Evolutionary conservation across 2,113 vertebrate species (phyloP), one percentile per base, ranked within the genome.

Genomic region (Montifringilla adamsi): DNA sequence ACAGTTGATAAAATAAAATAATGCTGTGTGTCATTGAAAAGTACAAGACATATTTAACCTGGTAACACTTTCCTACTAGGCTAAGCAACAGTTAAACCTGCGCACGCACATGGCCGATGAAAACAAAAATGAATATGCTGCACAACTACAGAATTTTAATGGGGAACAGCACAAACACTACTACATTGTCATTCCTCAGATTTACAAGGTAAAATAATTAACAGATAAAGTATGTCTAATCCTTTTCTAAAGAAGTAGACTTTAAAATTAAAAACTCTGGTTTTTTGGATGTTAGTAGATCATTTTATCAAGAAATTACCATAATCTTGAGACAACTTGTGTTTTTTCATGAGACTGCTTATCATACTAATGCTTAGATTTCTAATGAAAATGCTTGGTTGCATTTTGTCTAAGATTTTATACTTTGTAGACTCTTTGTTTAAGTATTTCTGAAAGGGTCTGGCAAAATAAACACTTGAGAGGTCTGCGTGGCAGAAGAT

Each of bases 91-190:
- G 96, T 97, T 99, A 91, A 99, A 99, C 97, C 95, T 99, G 66
- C 98, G 99, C 64, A 99, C 98, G 6, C 99, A 99, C 76, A 99
- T 98, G 98, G 99, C 99, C 21, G 99, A 99, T 68, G 99, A 99
- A 96, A 99, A 99, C 93, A 99, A 99, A 98, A 99, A 99, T 26
- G 99, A 99, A 85, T 99, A 99, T 68, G 99, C 99, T 15, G 98
- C 99, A 74, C 99, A 99, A 49, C 98, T 99, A 58, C 99, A 99
- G 92, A 99, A 98, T 97, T 99, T 99, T 77, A 99, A 99, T 87
- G 98, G 97, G 0, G 99, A 99, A 66, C 99, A 99, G 95, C 99
- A 99, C 98, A 99, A 99, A 95, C 99, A 99, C 97, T 99, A 99
- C 97, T 98, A 99, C 76, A 97, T 98, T 64, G 98, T 99, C 89